These are phyloP conservation scores for Drosophila mimica DNA, from an alignment of 2,888 invertebrate species.

Conservation along the genomic window DNA sequence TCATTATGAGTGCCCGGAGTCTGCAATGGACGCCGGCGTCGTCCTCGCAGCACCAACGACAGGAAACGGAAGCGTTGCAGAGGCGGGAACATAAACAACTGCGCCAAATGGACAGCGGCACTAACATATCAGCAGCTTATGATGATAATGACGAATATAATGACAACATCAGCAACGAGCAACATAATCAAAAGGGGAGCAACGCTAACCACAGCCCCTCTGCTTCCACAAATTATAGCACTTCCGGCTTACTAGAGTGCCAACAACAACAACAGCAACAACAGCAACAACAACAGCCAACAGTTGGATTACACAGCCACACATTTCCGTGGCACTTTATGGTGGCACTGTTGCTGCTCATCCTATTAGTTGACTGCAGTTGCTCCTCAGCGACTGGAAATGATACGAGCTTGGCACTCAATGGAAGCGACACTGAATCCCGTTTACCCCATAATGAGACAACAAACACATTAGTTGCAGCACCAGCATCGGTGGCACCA, in stretches of 20 bases:
- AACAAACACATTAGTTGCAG: slow-evolving; percentile 24
- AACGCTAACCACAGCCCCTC: slow-evolving; percentile 16
- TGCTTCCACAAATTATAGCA: slow-evolving; percentile 60
- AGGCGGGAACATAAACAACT: slow-evolving; percentile 58
- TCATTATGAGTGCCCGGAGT: slow-evolving; percentile 43
- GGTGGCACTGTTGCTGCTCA: slow-evolving; percentile 20
- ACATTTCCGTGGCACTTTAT: slow-evolving; percentile 22
- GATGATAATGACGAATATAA: slow-evolving; percentile 41
- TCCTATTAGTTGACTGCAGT: slow-evolving; percentile 28
- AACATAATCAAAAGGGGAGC: slow-evolving; percentile 48
- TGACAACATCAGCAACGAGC: slow-evolving; percentile 7
- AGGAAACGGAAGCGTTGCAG: slow-evolving; percentile 47
- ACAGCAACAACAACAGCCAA: slow-evolving; percentile 15
- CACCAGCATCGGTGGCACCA: slow-evolving; percentile 3
- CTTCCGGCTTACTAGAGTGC: slow-evolving; percentile 56
- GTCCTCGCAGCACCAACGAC: slow-evolving; percentile 29
- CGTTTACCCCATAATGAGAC: slow-evolving; percentile 54
- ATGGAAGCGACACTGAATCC: slow-evolving; percentile 58
- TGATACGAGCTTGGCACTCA: slow-evolving; percentile 43
- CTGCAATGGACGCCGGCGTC: slow-evolving; percentile 35
- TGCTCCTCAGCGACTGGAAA: slow-evolving; percentile 43
- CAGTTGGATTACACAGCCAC: slow-evolving; percentile 8
- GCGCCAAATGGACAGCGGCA: slow-evolving; percentile 38
- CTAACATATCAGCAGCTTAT: slow-evolving; percentile 75
- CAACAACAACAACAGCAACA: slow-evolving; percentile 20